A percentile compares a stretch with the other conserved stretches of the same genome.
Conservation (phyloP, 2,797 vertebrate genomes). For the Micropoecilia bifurca region DNA sequence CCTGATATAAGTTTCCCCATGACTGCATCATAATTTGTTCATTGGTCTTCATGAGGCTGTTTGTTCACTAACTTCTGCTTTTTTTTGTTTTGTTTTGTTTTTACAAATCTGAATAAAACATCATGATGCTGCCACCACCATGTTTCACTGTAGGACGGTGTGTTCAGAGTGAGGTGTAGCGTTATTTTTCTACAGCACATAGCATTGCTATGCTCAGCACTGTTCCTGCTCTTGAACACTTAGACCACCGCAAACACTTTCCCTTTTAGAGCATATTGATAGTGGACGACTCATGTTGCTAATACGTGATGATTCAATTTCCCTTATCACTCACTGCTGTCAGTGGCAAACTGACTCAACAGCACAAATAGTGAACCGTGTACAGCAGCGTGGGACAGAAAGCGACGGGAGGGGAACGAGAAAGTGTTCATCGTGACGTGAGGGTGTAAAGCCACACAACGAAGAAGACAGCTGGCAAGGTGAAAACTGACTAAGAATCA, state of each 20-base stretch:
- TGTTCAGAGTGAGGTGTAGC: neutral
- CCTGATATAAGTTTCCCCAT: neutral
- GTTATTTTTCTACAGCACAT: neutral
- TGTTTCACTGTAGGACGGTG: neutral
- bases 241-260: conserved; percentile 37
- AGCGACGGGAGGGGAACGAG: conserved; percentile 64
- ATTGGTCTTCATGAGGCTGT: neutral
- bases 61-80: no score
- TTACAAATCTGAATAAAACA: neutral
- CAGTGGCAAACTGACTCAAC: conserved; percentile 74
- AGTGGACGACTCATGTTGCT: conserved; percentile 56
- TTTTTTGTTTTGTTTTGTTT: no score
- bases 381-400: conserved; percentile 67
- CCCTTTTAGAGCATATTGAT: conserved; percentile 39
- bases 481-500: conserved; percentile 50
- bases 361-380: conserved; percentile 73
- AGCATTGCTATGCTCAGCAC: neutral
- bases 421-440: conserved; percentile 68
- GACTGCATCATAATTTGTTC: neutral
- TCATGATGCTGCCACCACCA: neutral
- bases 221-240: conserved; percentile 15
- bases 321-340: conserved; percentile 68
- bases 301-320: conserved; percentile 71
- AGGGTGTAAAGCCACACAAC: conserved; percentile 70
- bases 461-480: conserved; percentile 48